These are phyloP conservation scores for Garra rufa DNA, from an alignment of 2,113 vertebrate species.

Conservation along the genomic window DNA sequence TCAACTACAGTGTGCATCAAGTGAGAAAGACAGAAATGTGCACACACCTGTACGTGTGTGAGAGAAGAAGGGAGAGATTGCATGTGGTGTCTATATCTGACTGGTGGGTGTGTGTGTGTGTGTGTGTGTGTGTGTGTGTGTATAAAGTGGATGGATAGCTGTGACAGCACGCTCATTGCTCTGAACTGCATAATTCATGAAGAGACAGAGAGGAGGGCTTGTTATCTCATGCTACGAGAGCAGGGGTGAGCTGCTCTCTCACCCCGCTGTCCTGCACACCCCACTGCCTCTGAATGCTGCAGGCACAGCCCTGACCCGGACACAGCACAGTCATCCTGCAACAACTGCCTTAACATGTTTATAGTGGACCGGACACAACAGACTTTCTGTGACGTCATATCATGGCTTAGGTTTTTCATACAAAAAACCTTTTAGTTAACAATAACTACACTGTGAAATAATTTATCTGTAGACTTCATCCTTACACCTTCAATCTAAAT, in stretches of 20 bases:
- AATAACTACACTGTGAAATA: too few relatives aligned
- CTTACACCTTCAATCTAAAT: neutral
- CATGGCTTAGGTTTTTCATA: too few relatives aligned
- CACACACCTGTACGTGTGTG: neutral
- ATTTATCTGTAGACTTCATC: neutral
- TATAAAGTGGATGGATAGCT: neutral
- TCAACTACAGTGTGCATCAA: neutral
- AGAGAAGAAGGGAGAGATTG: neutral
- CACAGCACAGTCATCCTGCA: constrained; percentile 28
- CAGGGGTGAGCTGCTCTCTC: constrained; percentile 28
- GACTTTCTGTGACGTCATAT: neutral
- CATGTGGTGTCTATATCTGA: constrained; percentile 4
- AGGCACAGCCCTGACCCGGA: constrained; percentile 7
- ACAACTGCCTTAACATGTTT: neutral
- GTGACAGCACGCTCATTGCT: constrained; percentile 32
- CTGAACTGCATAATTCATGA: constrained; percentile 26
- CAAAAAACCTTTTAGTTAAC: too few relatives aligned
- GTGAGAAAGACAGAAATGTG: constrained; percentile 2
- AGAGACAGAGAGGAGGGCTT: constrained; percentile 29
- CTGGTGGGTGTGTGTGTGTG: neutral
- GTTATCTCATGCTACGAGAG: constrained; percentile 28
- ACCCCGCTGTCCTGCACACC: neutral
- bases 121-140: too few relatives aligned
- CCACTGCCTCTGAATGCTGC: neutral
- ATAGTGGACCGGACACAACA: neutral